phyloP scores from a whole-genome alignment of 1,140 invertebrate species.

The Megathymus violae region DNA sequence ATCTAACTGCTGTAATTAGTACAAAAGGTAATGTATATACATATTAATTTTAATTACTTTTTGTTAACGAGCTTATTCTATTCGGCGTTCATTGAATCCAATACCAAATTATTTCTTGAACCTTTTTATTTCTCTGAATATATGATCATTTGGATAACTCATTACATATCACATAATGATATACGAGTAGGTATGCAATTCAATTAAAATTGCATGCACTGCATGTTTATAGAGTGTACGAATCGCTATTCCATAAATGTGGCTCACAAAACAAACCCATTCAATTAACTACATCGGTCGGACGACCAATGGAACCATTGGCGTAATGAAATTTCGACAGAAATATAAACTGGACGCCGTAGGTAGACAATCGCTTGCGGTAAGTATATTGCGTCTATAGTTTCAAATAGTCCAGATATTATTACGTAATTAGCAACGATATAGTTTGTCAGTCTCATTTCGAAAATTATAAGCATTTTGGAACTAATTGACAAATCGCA shows the following conservation, averaged over 20 bases:
- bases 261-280: conserved; percentile 64
- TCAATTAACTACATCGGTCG: conserved; percentile 62
- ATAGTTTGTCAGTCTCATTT: not conserved
- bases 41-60: too few relatives aligned
- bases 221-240: conserved; percentile 13
- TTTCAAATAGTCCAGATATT: conserved; percentile 8
- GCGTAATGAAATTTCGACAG: conserved; percentile 65
- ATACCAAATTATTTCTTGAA: too few relatives aligned
- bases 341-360: conserved; percentile 40
- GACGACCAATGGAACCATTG: conserved; percentile 61
- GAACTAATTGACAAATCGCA: not conserved
- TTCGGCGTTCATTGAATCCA: too few relatives aligned
- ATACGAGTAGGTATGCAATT: not conserved
- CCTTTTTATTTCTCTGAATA: not conserved
- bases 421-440: not conserved
- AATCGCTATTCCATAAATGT: conserved; percentile 52
- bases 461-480: not conserved
- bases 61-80: too few relatives aligned
- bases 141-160: not conserved
- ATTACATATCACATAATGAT: not conserved
- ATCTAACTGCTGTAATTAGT: too few relatives aligned
- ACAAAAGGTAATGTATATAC: too few relatives aligned
- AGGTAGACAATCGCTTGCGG: conserved; percentile 12
- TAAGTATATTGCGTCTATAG: conserved; percentile 12
- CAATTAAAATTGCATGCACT: conserved; percentile 9